Conservation (phyloP, 2,888 invertebrate genomes). For the Chloroclysta siterata region DNA sequence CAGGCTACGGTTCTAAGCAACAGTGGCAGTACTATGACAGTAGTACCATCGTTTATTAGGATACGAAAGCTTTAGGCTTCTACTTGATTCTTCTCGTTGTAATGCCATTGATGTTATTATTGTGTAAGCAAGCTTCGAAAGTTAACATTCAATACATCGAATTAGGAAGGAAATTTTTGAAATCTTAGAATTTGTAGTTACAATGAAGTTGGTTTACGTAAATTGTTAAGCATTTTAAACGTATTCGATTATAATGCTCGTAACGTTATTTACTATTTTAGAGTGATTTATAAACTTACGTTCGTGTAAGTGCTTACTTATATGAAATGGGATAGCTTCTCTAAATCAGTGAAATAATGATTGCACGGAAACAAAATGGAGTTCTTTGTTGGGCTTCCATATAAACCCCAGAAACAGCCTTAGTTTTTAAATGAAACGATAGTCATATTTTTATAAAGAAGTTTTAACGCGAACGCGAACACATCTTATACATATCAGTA, state of each 20-base stretch:
- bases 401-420: slow-evolving; percentile 38
- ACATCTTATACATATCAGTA: slow-evolving; percentile 66
- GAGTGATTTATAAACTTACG: slow-evolving; percentile 50
- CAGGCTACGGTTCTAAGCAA: slow-evolving; percentile 30
- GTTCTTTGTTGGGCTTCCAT: slow-evolving; percentile 38
- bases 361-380: slow-evolving; percentile 49
- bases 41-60: slow-evolving; percentile 1
- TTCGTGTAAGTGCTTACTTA: slow-evolving; percentile 44
- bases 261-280: slow-evolving; percentile 55
- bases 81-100: slow-evolving; percentile 61
- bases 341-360: slow-evolving; percentile 32
- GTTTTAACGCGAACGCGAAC: slow-evolving; percentile 45
- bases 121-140: slow-evolving; percentile 66
- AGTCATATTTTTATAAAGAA: slow-evolving; percentile 57
- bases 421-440: slow-evolving; percentile 32
- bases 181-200: slow-evolving; percentile 61
- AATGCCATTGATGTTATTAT: slow-evolving; percentile 70
- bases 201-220: slow-evolving; percentile 60
- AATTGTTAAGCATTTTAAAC: slow-evolving; percentile 62
- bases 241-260: slow-evolving; percentile 57
- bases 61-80: slow-evolving; percentile 13
- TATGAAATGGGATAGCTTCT: slow-evolving; percentile 64
- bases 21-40: neutral
- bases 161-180: slow-evolving; percentile 69
- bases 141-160: slow-evolving; percentile 78